These are phyloP conservation scores for Andricus curvator DNA, from an alignment of 2,888 invertebrate genomes.

Conservation along the genomic window DNA sequence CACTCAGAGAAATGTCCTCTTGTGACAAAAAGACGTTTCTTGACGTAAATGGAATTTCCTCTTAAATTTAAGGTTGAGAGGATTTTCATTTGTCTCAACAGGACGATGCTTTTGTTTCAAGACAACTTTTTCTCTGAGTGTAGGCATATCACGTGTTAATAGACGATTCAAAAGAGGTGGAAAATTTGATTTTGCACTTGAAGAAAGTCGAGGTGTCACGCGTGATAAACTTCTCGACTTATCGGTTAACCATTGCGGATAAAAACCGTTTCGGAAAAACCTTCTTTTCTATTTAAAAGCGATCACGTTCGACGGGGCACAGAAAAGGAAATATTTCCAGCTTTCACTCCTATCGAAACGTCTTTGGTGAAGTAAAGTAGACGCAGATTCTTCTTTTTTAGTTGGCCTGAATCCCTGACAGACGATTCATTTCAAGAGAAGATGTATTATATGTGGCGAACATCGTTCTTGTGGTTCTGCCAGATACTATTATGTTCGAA, in stretches of 20 bases:
- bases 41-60: too few species aligned
- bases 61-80: too few species aligned
- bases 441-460: slow-evolving; percentile 52
- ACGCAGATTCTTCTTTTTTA: slow-evolving; percentile 8
- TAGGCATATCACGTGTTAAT: not conserved
- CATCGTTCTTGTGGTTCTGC: slow-evolving; percentile 12
- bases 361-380: slow-evolving; percentile 21
- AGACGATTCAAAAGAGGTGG: not conserved
- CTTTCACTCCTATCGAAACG: slow-evolving; percentile 20
- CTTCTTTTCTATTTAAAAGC: slow-evolving; percentile 9
- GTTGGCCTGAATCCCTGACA: slow-evolving; percentile 56
- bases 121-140: too few species aligned
- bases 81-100: too few species aligned
- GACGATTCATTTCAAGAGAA: slow-evolving; percentile 59
- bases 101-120: too few species aligned
- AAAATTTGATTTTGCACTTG: not conserved
- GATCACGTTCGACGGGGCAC: slow-evolving; percentile 22
- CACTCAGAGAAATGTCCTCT: too few species aligned
- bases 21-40: too few species aligned
- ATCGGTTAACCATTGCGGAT: slow-evolving; percentile 30
- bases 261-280: slow-evolving; percentile 11
- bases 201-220: slow-evolving; percentile 9
- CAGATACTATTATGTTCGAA: slow-evolving; percentile 57
- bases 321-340: slow-evolving; percentile 28
- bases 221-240: slow-evolving; percentile 22